Evolutionary conservation across 2,888 invertebrate species (phyloP), one percentile per base, ranked within the genome.

Genomic region (Lepidochrysops patricia): DNA sequence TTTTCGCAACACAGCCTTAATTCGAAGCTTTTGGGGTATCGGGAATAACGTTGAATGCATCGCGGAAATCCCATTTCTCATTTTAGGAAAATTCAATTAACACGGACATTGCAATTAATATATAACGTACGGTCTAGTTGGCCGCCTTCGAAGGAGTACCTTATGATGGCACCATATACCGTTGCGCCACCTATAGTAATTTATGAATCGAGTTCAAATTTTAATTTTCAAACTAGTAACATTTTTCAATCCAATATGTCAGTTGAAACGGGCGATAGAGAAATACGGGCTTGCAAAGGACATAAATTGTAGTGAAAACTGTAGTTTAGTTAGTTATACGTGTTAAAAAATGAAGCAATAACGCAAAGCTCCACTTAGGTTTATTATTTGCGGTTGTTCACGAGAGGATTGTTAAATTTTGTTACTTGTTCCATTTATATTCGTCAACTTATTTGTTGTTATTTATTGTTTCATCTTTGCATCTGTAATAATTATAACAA

Each of bases 171-270:
- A n/a, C n/a, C n/a, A n/a, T n/a, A n/a, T n/a, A 29, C 29, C 7
- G 15, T 6, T 6, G 35, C 35, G 35, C 35, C 35, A 37, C 35
- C 3, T 37, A 15, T 9, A 43, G 9, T 43, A 1, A 9, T n/a
- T n/a, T n/a, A n/a, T n/a, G n/a, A n/a, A n/a, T n/a, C n/a, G n/a
- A n/a, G n/a, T n/a, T n/a, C n/a, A n/a, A n/a, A n/a, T n/a, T n/a
- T n/a, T n/a, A n/a, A n/a, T n/a, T n/a, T n/a, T n/a, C n/a, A 19
- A 43, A 43, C 13, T 54, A 32, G 54, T 32, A 54, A 54, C 63
- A 63, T 62, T 58, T 62, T 43, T 64, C 62, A 76, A 74, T 76
- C 77, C 82, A 82, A 82, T 77, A 85, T 84, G 86, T 84, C 84
- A 84, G 82, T 72, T 72, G 43, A 43, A 12, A 19, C 9, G 70